Conservation (phyloP, 2,113 vertebrate species). For the Ellobius talpinus region DNA sequence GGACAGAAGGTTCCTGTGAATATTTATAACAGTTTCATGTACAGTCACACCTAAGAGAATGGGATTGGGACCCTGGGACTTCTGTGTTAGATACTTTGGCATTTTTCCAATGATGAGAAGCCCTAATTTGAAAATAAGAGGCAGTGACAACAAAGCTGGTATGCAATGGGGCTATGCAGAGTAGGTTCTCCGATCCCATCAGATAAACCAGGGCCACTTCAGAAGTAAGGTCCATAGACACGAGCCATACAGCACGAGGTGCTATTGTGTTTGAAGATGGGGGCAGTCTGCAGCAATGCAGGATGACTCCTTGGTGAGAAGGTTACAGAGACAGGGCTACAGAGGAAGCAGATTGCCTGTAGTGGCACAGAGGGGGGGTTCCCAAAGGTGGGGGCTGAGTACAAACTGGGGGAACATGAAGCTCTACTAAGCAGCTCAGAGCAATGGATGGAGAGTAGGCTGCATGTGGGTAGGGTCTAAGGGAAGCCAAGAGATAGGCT, state of each 20-base stretch:
- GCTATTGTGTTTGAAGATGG: rapidly evolving
- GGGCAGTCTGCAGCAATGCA: background rate
- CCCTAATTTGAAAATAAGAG: slow-evolving; percentile 16
- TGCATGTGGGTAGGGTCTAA: rapidly evolving
- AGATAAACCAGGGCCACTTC: background rate
- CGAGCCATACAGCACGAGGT: rapidly evolving
- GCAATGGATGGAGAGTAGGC: rapidly evolving
- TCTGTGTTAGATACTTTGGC: background rate
- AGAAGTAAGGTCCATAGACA: background rate
- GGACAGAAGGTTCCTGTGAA: background rate
- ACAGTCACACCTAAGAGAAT: background rate
- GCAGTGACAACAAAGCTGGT: background rate
- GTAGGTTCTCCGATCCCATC: no score
- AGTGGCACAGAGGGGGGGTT: background rate
- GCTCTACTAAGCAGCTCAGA: background rate
- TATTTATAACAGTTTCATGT: background rate
- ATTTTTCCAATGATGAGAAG: background rate
- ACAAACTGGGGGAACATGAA: background rate
- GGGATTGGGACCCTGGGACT: background rate
- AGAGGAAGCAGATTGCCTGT: background rate
- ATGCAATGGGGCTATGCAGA: background rate
- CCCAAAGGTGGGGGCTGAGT: rapidly evolving
- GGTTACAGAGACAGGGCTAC: background rate
- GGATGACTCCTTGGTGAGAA: background rate
- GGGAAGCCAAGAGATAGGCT: background rate